A percentile compares a stretch with the other conserved stretches of the same genome.
These are phyloP conservation scores for Bostrychus sinensis DNA, from an alignment of 2,113 vertebrate genomes.

Conservation along the genomic window DNA sequence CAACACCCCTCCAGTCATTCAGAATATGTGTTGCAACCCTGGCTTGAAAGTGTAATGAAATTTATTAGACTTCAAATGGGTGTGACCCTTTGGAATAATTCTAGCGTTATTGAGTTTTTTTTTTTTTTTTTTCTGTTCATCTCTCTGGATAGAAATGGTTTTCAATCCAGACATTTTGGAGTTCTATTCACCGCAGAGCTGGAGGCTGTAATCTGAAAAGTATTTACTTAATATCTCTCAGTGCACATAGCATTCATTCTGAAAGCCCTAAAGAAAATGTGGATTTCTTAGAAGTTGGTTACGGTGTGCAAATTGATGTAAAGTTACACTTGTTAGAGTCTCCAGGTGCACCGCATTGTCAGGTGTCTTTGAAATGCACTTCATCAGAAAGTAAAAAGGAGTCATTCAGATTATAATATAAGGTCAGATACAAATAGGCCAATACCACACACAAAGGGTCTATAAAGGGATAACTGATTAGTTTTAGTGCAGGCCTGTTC, in stretches of 20 bases:
- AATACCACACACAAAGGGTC: no score
- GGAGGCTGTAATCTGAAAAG: slow-evolving; percentile 38
- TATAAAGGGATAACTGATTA: no score
- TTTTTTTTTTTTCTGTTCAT: slow-evolving; percentile 27
- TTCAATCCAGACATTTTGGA: slow-evolving; percentile 27
- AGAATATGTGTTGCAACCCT: slow-evolving; percentile 37
- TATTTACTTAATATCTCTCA: slow-evolving; percentile 30
- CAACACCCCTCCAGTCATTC: slow-evolving; percentile 43
- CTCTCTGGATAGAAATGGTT: slow-evolving; percentile 27
- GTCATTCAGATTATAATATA: no score
- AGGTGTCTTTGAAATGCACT: not conserved
- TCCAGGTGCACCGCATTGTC: no score
- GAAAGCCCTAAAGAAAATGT: slow-evolving; percentile 13
- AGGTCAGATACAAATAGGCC: no score
- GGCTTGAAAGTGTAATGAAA: slow-evolving; percentile 47
- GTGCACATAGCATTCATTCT: slow-evolving; percentile 22
- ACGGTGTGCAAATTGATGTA: not conserved
- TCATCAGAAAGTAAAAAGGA: not conserved
- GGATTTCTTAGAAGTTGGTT: slow-evolving; percentile 14
- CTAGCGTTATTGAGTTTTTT: slow-evolving; percentile 39
- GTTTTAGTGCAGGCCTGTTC: no score
- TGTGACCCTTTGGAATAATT: slow-evolving; percentile 48
- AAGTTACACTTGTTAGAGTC: no score
- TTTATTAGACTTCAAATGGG: slow-evolving; percentile 51
- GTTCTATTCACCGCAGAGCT: slow-evolving; percentile 13